Evolutionary conservation across 1,140 invertebrate species (phyloP), one percentile per base, ranked within the genome.

Genomic region (Meteorus sp.): DNA sequence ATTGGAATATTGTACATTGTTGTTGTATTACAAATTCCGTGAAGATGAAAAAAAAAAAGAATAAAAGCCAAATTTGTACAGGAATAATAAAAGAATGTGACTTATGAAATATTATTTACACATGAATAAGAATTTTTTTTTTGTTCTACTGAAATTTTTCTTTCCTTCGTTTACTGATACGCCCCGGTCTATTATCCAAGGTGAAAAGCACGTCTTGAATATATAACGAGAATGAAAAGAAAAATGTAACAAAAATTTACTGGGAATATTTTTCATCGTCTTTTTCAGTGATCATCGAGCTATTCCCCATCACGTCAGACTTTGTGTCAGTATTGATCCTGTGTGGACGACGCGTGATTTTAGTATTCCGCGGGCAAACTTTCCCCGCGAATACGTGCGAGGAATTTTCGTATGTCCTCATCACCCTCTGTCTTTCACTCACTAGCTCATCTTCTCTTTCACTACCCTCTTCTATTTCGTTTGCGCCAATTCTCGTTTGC

Each of bases 361-460:
- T 75, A 75, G 73, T 79, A 79, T 79, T 79, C 76, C 70, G 65
- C 69, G 69, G 60, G 72, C 70, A 75, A 75, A 74, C 68, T 78
- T 71, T 68, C 68, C 67, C 50, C 31, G 50, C 31, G 50, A 70
- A 71, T 72, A 79, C 77, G 76, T 78, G 77, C 72, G 58, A 64
- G 67, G 77, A 74, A 78, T 79, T 60, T 47, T 50, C 50, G 50
- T 37, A 54, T 53, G 13, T 39, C 39, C 55, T 53, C 31, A 19
- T 39, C 41, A n/a, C 27, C 19, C 22, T 3, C 43, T 43, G 45
- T 58, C 56, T 50, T 41, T 53, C 20, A 47, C 25, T 48, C 45
- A 23, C 66, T 65, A n/a, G n/a, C n/a, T n/a, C n/a, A n/a, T 13
- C 11, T 11, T 39, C 13, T 8, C 11, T 39, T 13, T 39, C 13